Percentiles rank a stretch among this genome's conserved stretches.
phyloP scores from a whole-genome alignment of 2,888 invertebrate species.

The Eucera pruinosa region DNA sequence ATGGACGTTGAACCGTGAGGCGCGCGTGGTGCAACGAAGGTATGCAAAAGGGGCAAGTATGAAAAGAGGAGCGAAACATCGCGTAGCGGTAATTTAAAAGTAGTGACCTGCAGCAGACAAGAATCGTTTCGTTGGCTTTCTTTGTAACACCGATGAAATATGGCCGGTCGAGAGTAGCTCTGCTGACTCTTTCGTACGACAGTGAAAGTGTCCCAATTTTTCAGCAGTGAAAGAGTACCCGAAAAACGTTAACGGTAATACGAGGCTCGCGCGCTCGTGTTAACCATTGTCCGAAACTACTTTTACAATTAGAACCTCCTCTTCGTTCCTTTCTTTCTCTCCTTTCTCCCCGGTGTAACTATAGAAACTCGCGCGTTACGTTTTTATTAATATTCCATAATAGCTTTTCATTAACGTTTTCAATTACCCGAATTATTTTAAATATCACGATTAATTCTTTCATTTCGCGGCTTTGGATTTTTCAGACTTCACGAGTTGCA shows the following conservation, averaged over 20 bases:
- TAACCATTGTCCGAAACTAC: slow-evolving; percentile 37
- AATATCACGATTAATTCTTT: too few relatives aligned
- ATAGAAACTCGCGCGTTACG: too few relatives aligned
- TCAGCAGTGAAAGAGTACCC: slow-evolving; percentile 63
- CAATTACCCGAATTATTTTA: too few relatives aligned
- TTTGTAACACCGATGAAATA: slow-evolving; percentile 62
- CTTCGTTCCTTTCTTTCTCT: too few relatives aligned
- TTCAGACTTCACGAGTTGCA: too few relatives aligned
- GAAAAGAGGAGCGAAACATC: too few relatives aligned
- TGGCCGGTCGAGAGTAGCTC: slow-evolving; percentile 47
- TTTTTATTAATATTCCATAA: too few relatives aligned
- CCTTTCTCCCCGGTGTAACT: too few relatives aligned
- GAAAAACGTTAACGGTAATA: slow-evolving; percentile 54
- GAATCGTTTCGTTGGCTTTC: slow-evolving; percentile 49
- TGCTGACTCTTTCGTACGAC: slow-evolving; percentile 64
- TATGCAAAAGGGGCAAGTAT: slow-evolving; percentile 50
- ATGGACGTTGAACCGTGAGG: slow-evolving; percentile 23
- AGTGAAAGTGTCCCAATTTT: slow-evolving; percentile 73
- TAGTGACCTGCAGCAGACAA: slow-evolving; percentile 56
- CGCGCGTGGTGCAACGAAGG: slow-evolving; percentile 38
- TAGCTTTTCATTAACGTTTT: too few relatives aligned
- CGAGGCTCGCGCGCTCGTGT: too few relatives aligned
- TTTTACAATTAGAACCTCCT: slow-evolving; percentile 18
- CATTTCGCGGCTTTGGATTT: too few relatives aligned
- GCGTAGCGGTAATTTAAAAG: too few relatives aligned